A percentile compares a stretch with the other conserved stretches of the same genome.
phyloP scores from a whole-genome alignment of 2,888 invertebrate species.

The Cheilosia impressa region DNA sequence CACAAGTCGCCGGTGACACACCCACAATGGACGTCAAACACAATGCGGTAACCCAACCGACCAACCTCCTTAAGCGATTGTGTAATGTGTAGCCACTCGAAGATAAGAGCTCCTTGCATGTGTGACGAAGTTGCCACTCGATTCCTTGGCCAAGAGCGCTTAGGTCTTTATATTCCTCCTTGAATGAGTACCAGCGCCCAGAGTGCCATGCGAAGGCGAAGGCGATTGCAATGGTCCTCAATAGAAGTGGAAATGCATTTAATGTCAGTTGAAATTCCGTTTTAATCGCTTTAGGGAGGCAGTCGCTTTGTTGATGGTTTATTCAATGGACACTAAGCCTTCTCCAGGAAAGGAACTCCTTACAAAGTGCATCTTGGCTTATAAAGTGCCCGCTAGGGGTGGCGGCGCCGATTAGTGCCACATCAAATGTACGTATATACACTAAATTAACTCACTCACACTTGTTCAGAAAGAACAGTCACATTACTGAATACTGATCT shows the following conservation, averaged over 20 bases:
- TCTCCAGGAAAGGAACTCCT: constrained; percentile 2
- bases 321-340: constrained; percentile 52
- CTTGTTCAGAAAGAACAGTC: neutral
- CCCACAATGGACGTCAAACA: constrained; percentile 48
- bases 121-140: constrained; percentile 61
- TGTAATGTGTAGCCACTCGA: constrained; percentile 63
- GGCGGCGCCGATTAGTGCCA: constrained; percentile 45
- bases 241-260: constrained; percentile 59
- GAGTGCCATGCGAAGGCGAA: neutral
- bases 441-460: constrained; percentile 37
- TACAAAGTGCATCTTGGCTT: constrained; percentile 9
- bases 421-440: constrained; percentile 17
- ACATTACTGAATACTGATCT: constrained; percentile 31
- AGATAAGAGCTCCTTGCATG: constrained; percentile 53
- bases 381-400: neutral
- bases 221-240: constrained; percentile 29
- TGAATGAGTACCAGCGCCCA: constrained; percentile 25
- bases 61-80: constrained; percentile 34
- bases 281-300: constrained; percentile 32
- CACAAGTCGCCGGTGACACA: constrained; percentile 25
- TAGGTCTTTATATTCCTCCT: constrained; percentile 22
- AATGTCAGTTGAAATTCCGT: constrained; percentile 47
- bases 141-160: constrained; percentile 40
- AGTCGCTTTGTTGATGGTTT: constrained; percentile 51
- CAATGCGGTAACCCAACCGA: constrained; percentile 26